Percentiles rank a stretch among this genome's conserved stretches.
These are phyloP conservation scores for Dromius quadrimaculatus DNA, from an alignment of 2,888 invertebrate genomes.

Conservation along the genomic window DNA sequence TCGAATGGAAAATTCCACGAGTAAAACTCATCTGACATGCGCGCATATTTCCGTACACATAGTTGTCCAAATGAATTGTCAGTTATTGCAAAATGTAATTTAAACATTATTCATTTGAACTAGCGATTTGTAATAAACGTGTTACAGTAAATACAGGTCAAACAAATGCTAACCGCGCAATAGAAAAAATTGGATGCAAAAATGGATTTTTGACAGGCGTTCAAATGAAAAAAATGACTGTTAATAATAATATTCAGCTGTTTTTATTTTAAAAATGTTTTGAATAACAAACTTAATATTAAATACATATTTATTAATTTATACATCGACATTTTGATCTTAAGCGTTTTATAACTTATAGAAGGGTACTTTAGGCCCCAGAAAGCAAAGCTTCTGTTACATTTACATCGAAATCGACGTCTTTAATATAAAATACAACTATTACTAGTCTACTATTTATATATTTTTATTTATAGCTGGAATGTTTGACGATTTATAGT, in stretches of 20 bases:
- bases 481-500: conserved; percentile 36
- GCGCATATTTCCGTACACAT: conserved; percentile 43
- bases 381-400: conserved; percentile 32
- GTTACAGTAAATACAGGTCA: conserved; percentile 48
- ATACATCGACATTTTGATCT: conserved; percentile 47
- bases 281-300: conserved; percentile 48
- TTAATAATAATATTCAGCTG: conserved; percentile 14
- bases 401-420: background rate
- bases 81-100: background rate
- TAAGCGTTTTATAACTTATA: conserved; percentile 42
- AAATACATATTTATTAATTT: conserved; percentile 41
- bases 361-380: conserved; percentile 29
- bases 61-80: conserved; percentile 7
- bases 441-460: conserved; percentile 38
- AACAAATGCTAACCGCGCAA: too few species aligned
- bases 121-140: conserved; percentile 27
- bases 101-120: conserved; percentile 9
- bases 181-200: too few species aligned
- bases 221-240: conserved; percentile 11
- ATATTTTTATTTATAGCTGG: conserved; percentile 33
- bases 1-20: conserved; percentile 50
- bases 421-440: conserved; percentile 45
- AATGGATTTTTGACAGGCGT: background rate
- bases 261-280: conserved; percentile 50
- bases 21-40: conserved; percentile 37